Percentiles rank a stretch among this genome's conserved stretches.
These are phyloP conservation scores for Ornithoptera priamus DNA, from an alignment of 2,888 invertebrate species.

Conservation along the genomic window DNA sequence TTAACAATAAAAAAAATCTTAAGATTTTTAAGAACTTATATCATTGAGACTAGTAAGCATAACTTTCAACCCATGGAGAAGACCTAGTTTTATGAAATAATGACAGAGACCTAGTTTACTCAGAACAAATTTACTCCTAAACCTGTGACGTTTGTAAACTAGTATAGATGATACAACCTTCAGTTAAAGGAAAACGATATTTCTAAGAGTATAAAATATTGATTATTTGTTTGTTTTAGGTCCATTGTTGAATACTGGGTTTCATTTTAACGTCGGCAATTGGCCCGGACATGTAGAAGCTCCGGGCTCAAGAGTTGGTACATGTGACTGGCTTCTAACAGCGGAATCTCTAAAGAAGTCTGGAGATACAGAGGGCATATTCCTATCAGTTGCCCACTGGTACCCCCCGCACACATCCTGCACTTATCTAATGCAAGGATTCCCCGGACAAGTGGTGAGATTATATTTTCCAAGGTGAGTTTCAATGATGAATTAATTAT, in stretches of 20 bases:
- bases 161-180: too few species aligned
- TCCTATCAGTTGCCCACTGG: constrained; percentile 95
- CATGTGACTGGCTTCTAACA: constrained; percentile 93
- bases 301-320: constrained; percentile 90
- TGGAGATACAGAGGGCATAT: constrained; percentile 92
- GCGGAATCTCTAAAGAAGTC: constrained; percentile 88
- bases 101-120: too few species aligned
- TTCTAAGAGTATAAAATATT: too few species aligned
- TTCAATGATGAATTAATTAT: not conserved
- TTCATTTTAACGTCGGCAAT: constrained; percentile 96
- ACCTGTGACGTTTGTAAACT: too few species aligned
- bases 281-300: constrained; percentile 96
- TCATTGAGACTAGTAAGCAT: too few species aligned
- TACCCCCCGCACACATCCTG: constrained; percentile 96
- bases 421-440: constrained; percentile 93
- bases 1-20: too few species aligned
- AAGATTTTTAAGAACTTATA: too few species aligned
- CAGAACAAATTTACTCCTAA: too few species aligned
- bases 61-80: too few species aligned
- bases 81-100: too few species aligned
- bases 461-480: constrained; percentile 92
- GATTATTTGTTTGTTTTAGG: constrained; percentile 61
- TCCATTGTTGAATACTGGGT: constrained; percentile 93
- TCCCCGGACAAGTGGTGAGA: constrained; percentile 91
- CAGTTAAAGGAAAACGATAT: too few species aligned